Evolutionary conservation across 2,113 vertebrate genomes (phyloP), one percentile per base, ranked within the genome.

Genomic region (Platichthys stellatus): DNA sequence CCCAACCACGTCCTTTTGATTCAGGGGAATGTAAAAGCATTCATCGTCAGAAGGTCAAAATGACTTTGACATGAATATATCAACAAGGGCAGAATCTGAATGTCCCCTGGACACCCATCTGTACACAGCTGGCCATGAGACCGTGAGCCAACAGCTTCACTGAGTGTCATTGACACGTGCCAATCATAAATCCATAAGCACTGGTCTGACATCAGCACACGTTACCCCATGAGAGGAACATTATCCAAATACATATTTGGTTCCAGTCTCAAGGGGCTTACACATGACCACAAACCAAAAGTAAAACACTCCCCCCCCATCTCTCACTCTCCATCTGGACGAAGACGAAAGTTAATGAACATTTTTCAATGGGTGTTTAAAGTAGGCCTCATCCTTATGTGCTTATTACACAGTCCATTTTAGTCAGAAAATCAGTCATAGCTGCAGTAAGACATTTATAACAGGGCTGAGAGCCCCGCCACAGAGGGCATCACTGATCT

Each of bases 81-180:
- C 69, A 88, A 82, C 67, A 80, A 61, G 69, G 62, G 58, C 56
- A 77, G n/a, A 69, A 53, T 65, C 31, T 82, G 26, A 67, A 60
- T 21, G 38, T 23, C 74, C 58, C 20, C 54, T 15, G 45, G 80
- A 80, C 63, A 81, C 79, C 24, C 47, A 40, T 79, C 70, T 24
- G 40, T 64, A 62, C 54, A 58, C 69, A 72, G 74, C 74, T 74
- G 85, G 64, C 47, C 47, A 69, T 47, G 63, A 90, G 28, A 60
- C 40, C 31, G 28, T 40, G 53, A 58, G 59, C 72, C 65, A 84
- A 81, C 67, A 83, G 76, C 49, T 80, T 74, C 74, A 18, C 23
- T 60, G 21, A 21, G 40, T 74, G 53, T 53, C 56, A 69, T 9
- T 31, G n/a, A 56, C 63, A 63, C 10, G 5, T 69, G 76, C 38